Evolutionary conservation across 2,797 vertebrate species (phyloP).

Genomic region (Poeciliopsis infans): DNA sequence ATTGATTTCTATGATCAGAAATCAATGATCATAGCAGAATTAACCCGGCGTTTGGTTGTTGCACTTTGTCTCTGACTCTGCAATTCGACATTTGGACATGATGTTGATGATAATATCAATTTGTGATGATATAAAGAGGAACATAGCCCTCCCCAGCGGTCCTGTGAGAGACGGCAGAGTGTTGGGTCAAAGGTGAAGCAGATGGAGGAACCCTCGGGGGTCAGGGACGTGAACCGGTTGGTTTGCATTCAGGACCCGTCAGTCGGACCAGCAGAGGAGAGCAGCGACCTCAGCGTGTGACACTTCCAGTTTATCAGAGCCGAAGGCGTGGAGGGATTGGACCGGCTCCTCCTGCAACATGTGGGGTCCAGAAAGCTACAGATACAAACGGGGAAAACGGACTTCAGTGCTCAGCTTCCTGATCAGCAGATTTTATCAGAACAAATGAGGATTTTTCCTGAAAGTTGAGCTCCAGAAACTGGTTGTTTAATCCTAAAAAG

Average conservation of each 20-base stretch:
- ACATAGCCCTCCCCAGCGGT: neutral
- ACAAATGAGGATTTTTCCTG: neutral
- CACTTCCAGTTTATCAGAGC: neutral
- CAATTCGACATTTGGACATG: neutral
- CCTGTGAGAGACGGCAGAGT: neutral
- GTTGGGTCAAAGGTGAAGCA: neutral
- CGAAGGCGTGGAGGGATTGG: neutral
- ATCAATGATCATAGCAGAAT: neutral
- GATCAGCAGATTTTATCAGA: neutral
- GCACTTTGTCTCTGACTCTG: neutral
- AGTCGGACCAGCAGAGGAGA: neutral
- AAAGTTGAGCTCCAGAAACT: neutral
- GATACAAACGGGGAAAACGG: neutral
- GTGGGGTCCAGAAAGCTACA: neutral
- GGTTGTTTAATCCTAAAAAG: neutral
- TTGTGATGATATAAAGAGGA: neutral
- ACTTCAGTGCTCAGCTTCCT: neutral
- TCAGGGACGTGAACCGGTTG: neutral
- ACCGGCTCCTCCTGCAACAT: conserved; percentile 12
- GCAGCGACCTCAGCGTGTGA: neutral
- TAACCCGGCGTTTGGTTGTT: neutral
- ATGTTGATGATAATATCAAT: neutral
- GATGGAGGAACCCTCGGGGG: neutral
- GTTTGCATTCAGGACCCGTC: conserved; percentile 8
- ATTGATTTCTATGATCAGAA: neutral